These are phyloP conservation scores for Clarias batrachus DNA, from an alignment of 2,113 vertebrate genomes.

Conservation along the genomic window DNA sequence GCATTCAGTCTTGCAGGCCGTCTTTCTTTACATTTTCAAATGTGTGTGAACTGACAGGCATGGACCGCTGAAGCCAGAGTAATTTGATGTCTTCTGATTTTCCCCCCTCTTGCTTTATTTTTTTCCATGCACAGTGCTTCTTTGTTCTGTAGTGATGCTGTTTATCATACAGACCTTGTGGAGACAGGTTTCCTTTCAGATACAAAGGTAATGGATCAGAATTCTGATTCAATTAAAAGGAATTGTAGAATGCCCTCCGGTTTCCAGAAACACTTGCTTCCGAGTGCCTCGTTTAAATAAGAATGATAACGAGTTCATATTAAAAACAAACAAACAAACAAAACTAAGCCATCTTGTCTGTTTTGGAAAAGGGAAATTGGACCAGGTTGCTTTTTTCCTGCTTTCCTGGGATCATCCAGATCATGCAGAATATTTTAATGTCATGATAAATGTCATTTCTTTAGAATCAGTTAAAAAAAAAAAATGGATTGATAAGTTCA, in stretches of 20 bases:
- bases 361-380: background rate
- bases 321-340: background rate
- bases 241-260: background rate
- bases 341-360: too few relatives aligned
- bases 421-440: background rate
- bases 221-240: background rate
- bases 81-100: background rate
- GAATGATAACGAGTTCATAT: background rate
- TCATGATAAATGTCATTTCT: background rate
- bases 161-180: slow-evolving; percentile 27
- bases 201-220: background rate
- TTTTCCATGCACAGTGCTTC: background rate
- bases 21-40: background rate
- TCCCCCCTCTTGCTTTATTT: background rate
- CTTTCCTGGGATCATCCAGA: background rate
- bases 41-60: background rate
- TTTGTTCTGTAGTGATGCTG: slow-evolving; percentile 27
- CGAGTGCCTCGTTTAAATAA: background rate
- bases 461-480: background rate
- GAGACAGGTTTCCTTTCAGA: slow-evolving; percentile 39
- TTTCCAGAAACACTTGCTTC: background rate
- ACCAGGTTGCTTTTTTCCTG: background rate
- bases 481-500: slow-evolving; percentile 8
- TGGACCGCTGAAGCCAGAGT: background rate
- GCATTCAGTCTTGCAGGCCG: background rate